Evolutionary conservation across 2,797 vertebrate species (phyloP), one percentile per base, ranked within the genome.

Genomic region (Sylvilagus floridanus): DNA sequence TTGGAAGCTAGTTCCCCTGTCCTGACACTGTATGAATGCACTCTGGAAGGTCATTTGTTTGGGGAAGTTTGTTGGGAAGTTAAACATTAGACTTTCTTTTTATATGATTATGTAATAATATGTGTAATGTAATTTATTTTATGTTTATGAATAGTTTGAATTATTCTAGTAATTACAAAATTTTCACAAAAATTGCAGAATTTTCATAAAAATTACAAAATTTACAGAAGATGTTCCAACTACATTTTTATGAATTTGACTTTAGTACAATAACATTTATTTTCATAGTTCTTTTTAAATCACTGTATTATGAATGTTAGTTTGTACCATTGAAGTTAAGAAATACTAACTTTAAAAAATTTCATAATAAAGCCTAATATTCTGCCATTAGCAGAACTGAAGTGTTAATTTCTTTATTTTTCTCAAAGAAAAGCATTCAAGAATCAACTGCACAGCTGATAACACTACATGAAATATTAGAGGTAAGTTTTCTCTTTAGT

Each of bases 401-500:
- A 88, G 52, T 95, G 35, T 91, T 95, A 90, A 95, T 93, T 93
- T 8, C 90, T 97, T 96, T 32, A 88, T 96, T 97, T 97, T 35
- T 96, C 24, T 95, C 50, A 96, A 97, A 97, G 98, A 95, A 72
- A 7, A 83, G n/a, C 60, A 76, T 32, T 66, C 9, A 93, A 96
- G 22, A 97, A 42, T 60, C 96, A 95, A 32, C 11, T 92, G 84
- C 77, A 79, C 12, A 97, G 60, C 95, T 98, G 90, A 60, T 97
- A 96, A 57, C 97, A 1, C 35, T 98, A 24, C 60, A 95, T 81
- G 97, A 98, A 75, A 97, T 98, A 37, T 95, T 98, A 97, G 97
- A 98, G 98, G 98, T 98, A 97, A 98, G 65, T 63, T 13, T 88
- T 95, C 22, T 69, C 1, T 96, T 17, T 90, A 42, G 35, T 77